Evolutionary conservation across 2,797 vertebrate species (phyloP).

Genomic region (Pantherophis vulpinus): DNA sequence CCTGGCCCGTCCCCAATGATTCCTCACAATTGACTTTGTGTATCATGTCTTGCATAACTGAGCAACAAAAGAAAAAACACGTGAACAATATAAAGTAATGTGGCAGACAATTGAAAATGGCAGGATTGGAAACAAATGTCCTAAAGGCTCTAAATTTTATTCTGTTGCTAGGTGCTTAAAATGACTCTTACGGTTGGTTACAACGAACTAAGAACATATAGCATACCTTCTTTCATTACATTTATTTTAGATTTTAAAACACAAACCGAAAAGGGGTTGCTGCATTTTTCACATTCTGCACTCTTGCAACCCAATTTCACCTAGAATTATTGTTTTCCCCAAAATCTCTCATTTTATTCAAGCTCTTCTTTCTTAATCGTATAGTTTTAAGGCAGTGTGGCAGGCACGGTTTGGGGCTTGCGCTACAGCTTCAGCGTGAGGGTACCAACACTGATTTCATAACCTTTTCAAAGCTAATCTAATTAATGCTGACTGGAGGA

Average conservation of each 20-base stretch:
- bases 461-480: slow-evolving; percentile 32
- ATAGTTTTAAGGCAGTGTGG: not conserved
- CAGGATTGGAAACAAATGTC: slow-evolving; percentile 43
- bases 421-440: not conserved
- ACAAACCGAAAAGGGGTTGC: not conserved
- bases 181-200: not conserved
- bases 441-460: slow-evolving; percentile 18
- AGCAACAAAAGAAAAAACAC: not conserved
- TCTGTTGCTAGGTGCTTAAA: slow-evolving; percentile 40
- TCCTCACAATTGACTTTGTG: not conserved
- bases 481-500: slow-evolving; percentile 46
- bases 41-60: slow-evolving; percentile 6
- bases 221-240: not conserved
- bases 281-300: slow-evolving; percentile 36
- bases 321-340: slow-evolving; percentile 3
- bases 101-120: slow-evolving; percentile 21
- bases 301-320: not conserved
- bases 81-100: slow-evolving; percentile 21
- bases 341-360: rapidly evolving
- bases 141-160: slow-evolving; percentile 39
- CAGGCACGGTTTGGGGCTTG: not conserved
- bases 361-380: not conserved
- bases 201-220: slow-evolving; percentile 35
- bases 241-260: slow-evolving; percentile 32
- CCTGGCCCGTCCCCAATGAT: not conserved